phyloP scores from a whole-genome alignment of 2,113 vertebrate genomes.

The Hystrix cristata region DNA sequence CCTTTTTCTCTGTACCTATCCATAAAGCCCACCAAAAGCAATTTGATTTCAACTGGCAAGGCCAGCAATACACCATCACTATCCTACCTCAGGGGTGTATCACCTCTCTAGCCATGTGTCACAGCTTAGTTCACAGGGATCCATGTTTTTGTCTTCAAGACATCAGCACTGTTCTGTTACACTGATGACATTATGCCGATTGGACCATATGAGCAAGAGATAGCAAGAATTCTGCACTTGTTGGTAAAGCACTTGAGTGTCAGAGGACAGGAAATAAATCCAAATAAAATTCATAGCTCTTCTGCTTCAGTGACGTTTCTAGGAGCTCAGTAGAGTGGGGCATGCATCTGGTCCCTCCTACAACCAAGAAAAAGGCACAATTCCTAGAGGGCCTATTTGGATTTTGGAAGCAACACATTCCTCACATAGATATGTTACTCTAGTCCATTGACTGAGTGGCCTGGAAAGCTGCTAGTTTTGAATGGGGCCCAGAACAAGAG shows the following conservation, averaged over 20 bases:
- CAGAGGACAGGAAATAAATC: not conserved
- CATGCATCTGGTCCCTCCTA: not conserved
- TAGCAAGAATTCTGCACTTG: not conserved
- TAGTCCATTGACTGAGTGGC: not conserved
- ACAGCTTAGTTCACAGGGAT: not conserved
- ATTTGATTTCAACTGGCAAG: not conserved
- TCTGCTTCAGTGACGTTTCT: not conserved
- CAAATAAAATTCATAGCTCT: not conserved
- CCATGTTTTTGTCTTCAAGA: not conserved
- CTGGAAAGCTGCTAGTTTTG: not conserved
- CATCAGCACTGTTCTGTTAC: not conserved
- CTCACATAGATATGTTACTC: not conserved
- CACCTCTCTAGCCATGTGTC: not conserved
- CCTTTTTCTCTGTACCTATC: not conserved
- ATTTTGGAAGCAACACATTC: not conserved
- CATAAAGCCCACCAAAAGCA: not conserved
- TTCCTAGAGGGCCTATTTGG: not conserved
- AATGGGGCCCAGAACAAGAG: not conserved
- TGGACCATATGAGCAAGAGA: not conserved
- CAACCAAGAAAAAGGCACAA: not conserved
- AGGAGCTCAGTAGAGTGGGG: not conserved
- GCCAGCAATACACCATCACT: not conserved
- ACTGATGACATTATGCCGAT: not conserved
- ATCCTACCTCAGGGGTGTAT: not conserved
- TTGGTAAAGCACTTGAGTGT: not conserved